Base-by-base conservation (phyloP, 1,140 invertebrate species). In the Bombus vancouverensis region DNA sequence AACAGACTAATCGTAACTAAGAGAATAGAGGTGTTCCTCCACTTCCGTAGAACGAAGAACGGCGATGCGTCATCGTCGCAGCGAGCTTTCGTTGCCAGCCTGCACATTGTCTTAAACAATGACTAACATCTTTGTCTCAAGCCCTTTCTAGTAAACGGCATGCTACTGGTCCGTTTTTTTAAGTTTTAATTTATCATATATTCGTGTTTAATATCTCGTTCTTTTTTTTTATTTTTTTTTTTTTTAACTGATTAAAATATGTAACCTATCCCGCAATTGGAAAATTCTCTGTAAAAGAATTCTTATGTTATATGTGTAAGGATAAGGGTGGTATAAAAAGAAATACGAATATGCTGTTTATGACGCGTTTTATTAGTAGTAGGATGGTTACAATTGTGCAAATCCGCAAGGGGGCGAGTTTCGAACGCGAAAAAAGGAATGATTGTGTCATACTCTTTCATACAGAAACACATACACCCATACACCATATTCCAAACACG, bases 341-440 rank as follows among this genome's bases (percentile, higher is more conserved):
- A 47, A 47, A 47, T 47, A 15, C 13, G 44, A 44, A 13, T 44
- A 44, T 44, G 42, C 2, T 44, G 12, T 0, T 44, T 47, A 18
- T 5, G 5, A 47, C 5, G 0, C 5, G 0, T 22, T 22, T 53
- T 53, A 22, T 22, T 53, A 0, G 1, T 47, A 1, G 0, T 6
- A 6, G 5, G 5, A 6, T 5, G 1, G 0, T 22, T 53, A 5
- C 1, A 28, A 4, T 25, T 13, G 1, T 28, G 12, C 0, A 9
- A 12, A 22, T 68, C 0, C 8, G 1, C 10, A 62, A 15, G 62
- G n/a, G 3, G 13, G 28, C 3, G 32, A 44, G 2, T 32, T 34
- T 75, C 32, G 5, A 59, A n/a, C 4, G 42, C 34, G 18, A 37
- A 57, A 0, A 32, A 22, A 32, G 0, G 15, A 39, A 83, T 37